phyloP scores from a whole-genome alignment of 1,140 invertebrate species.

The Drosophila takahashii region DNA sequence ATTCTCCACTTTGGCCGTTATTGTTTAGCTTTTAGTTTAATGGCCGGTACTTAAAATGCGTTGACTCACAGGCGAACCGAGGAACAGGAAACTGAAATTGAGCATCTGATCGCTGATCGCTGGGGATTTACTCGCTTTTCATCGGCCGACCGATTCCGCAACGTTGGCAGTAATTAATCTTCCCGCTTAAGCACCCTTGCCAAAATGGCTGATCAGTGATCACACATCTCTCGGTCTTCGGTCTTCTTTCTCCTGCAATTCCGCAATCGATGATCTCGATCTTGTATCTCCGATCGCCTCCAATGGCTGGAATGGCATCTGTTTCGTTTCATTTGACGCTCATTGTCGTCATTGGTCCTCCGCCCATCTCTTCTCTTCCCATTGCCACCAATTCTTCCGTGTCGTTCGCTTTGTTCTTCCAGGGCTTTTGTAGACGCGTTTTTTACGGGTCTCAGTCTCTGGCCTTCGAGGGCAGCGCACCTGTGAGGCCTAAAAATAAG shows the following conservation, averaged over 20 bases:
- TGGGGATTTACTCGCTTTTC: slow-evolving; percentile 22
- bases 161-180: slow-evolving; percentile 61
- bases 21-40: slow-evolving; percentile 81
- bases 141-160: slow-evolving; percentile 47
- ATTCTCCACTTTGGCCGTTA: slow-evolving; percentile 51
- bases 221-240: slow-evolving; percentile 6
- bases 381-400: slow-evolving; percentile 14
- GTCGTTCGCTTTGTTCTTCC: slow-evolving; percentile 54
- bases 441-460: slow-evolving; percentile 36
- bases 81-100: slow-evolving; percentile 19
- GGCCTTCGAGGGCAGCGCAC: slow-evolving; percentile 66
- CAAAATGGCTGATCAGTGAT: slow-evolving; percentile 42
- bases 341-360: slow-evolving; percentile 69
- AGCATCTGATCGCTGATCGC: slow-evolving; percentile 5
- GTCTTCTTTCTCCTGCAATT: slow-evolving; percentile 19
- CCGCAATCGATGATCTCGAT: slow-evolving; percentile 6
- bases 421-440: slow-evolving; percentile 47
- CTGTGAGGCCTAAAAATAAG: slow-evolving; percentile 56
- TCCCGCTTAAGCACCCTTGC: slow-evolving; percentile 35
- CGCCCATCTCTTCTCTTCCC: slow-evolving; percentile 1
- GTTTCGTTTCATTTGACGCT: slow-evolving; percentile 72
- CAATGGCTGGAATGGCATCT: slow-evolving; percentile 59
- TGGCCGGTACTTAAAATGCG: slow-evolving; percentile 75
- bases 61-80: slow-evolving; percentile 58
- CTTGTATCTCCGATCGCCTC: slow-evolving; percentile 18